Evolutionary conservation across 2,888 invertebrate species (phyloP), one percentile per base, ranked within the genome.

Genomic region (Drosophila quinaria): DNA sequence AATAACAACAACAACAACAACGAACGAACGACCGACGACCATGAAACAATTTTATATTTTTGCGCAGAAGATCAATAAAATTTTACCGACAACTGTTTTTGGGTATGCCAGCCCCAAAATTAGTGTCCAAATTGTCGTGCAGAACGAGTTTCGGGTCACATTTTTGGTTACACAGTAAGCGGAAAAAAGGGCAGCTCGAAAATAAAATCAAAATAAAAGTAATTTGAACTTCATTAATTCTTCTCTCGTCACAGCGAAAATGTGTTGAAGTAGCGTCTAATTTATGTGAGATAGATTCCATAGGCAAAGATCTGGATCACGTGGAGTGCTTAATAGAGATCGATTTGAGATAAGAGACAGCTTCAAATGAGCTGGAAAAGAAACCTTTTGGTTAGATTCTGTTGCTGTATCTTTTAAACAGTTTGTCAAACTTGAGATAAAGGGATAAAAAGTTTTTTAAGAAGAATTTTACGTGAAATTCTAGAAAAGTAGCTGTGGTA

Each of bases 81-180:
- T 84, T 88, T 74, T 82, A 87, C 88, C 87, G 87, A 84, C 88
- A 86, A 73, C 78, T 84, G 83, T 83, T 83, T 86, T 81, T 82
- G 69, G 81, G 74, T 74, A 76, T 71, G 52, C 68, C 66, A 56
- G 67, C 61, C 61, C 70, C 70, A 70, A 87, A 84, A 84, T 84
- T 87, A 84, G 84, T 84, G 81, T 49, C 81, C 81, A 84, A 87
- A 85, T 85, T 87, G 81, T 83, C 83, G 82, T 71, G 72, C 68
- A 61, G 78, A 74, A 82, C 82, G 70, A 71, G 80, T 80, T 76
- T 78, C 51, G 69, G 74, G 74, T 85, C 84, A 80, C 83, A 85
- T 83, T 87, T 85, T 79, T 81, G 80, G 80, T 87, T 87, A 87
- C 88, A 87, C 74, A 77, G 68, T 72, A 74, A 74, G 49, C 61